These are phyloP conservation scores for Drosophila neonasuta DNA, from an alignment of 2,888 invertebrate genomes.

Conservation along the genomic window DNA sequence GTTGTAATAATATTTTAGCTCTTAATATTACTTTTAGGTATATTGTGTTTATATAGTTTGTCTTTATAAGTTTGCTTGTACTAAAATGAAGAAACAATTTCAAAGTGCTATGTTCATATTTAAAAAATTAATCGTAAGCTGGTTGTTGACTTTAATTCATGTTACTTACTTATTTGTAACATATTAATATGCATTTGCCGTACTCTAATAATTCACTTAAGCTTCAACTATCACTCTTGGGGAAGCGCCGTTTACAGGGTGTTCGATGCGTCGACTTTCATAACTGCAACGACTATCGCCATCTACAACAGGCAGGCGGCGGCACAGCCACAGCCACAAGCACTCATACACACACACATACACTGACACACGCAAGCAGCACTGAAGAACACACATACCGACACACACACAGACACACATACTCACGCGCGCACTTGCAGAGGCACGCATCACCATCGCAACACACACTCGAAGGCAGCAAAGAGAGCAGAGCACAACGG, in stretches of 20 bases:
- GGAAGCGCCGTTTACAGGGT: constrained; percentile 29
- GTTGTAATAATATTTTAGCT: too few relatives aligned
- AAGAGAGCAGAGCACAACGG: constrained; percentile 42
- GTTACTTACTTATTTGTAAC: too few relatives aligned
- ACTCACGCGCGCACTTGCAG: background rate
- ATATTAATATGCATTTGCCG: too few relatives aligned
- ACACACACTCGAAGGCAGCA: constrained; percentile 29
- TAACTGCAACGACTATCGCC: background rate
- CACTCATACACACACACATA: constrained; percentile 5
- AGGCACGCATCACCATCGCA: constrained; percentile 19
- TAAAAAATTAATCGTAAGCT: too few relatives aligned
- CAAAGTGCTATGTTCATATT: too few relatives aligned
- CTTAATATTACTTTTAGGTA: too few relatives aligned
- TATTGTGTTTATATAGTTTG: too few relatives aligned
- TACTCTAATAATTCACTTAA: too few relatives aligned
- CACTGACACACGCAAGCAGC: constrained; percentile 11
- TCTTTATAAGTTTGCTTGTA: too few relatives aligned
- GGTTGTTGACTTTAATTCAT: too few relatives aligned
- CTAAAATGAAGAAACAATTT: too few relatives aligned
- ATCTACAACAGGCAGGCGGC: background rate
- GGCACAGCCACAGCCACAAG: background rate
- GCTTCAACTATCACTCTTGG: too few relatives aligned
- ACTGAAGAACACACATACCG: constrained; percentile 3
- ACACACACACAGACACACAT: constrained; percentile 2
- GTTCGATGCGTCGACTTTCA: background rate